Conservation (phyloP, 2,888 invertebrate species). For the Petrophora chlorosata region DNA sequence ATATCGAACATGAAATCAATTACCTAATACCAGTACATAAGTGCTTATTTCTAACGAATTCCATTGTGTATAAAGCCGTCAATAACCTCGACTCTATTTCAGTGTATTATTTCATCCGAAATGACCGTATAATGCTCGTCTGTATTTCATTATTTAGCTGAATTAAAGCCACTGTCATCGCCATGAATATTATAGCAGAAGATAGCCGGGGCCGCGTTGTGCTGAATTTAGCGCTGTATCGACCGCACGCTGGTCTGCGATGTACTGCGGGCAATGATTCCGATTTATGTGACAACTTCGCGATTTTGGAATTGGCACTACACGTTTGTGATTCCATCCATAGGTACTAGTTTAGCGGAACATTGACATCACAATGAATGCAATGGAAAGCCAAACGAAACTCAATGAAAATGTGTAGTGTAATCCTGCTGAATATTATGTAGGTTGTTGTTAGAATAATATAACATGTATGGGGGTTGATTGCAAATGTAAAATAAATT, state of each 20-base stretch:
- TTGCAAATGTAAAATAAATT: no score
- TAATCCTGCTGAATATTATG: no score
- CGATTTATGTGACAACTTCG: slow-evolving; percentile 27
- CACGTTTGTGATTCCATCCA: not conserved
- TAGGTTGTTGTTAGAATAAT: no score
- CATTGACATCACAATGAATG: not conserved
- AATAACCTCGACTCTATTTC: no score
- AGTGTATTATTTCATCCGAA: slow-evolving; percentile 2
- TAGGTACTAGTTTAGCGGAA: not conserved
- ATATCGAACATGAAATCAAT: no score
- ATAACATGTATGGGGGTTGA: no score
- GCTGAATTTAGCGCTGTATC: slow-evolving; percentile 29
- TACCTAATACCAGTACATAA: no score
- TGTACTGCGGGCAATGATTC: slow-evolving; percentile 26
- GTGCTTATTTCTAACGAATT: no score
- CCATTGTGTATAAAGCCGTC: no score
- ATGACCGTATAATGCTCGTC: slow-evolving; percentile 7
- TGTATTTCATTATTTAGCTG: slow-evolving; percentile 10
- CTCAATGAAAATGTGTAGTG: no score
- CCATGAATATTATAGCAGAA: slow-evolving; percentile 29
- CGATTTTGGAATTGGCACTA: slow-evolving; percentile 10
- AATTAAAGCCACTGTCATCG: slow-evolving; percentile 19
- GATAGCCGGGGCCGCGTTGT: slow-evolving; percentile 16
- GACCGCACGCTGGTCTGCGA: slow-evolving; percentile 24
- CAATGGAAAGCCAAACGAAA: no score